Evolutionary conservation across 2,113 vertebrate species (phyloP), one percentile per base, ranked within the genome.

Genomic region (Lichenostomus cassidix): DNA sequence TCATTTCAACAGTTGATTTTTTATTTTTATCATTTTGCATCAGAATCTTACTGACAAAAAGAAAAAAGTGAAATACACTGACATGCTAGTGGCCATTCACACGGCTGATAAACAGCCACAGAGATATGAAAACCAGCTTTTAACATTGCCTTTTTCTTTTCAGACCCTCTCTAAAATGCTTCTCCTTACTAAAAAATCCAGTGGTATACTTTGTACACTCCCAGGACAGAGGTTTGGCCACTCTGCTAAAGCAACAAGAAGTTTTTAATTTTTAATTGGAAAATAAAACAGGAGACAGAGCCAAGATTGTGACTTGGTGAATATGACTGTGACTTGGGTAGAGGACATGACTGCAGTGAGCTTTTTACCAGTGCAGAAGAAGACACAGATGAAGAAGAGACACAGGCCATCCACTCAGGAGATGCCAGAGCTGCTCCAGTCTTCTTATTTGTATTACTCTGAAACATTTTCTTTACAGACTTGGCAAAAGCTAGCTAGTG

Each of bases 241-340:
- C 7, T 15, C 17, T 9, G 8, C 27, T 60, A 82, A 85, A 81
- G 50, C 35, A 90, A n/a, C 20, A 62, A 56, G 47, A 73, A 31
- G 15, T 12, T 67, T 37, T 75, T 63, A 31, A 71, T 47, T 83
- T 94, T 87, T 69, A 60, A 94, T 60, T 89, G n/a, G 23, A 89
- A 81, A 70, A 78, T 55, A 64, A 78, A 90, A 97, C 39, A 68
- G 56, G 65, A 81, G 56, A 67, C 33, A 17, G 24, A 56, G 27
- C 15, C 53, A 78, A 73, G 56, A 15, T 6, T 60, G 39, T 74
- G 73, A 63, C 19, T 53, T 41, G 25, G 52, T 0, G 5, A 71
- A 31, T 29, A 56, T 0, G 0, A 35, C 56, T 68, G 44, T 55
- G 73, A 15, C 35, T 67, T 58, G 23, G 33, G 47, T 16, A 50